Evolutionary conservation across 2,113 vertebrate genomes (phyloP).

Genomic region (Cynopterus brachyotis): DNA sequence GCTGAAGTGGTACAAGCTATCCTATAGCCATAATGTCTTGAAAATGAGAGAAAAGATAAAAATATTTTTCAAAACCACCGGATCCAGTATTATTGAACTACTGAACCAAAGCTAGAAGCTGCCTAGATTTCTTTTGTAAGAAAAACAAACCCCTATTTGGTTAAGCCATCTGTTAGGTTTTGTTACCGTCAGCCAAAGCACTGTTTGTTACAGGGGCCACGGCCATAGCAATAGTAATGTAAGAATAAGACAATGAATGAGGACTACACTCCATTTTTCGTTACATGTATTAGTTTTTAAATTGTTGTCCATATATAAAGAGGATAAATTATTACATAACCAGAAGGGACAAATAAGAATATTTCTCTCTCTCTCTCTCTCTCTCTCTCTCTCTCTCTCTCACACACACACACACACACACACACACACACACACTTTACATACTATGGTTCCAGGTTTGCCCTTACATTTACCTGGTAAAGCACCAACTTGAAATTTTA

Average conservation of each 20-base stretch:
- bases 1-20: background rate
- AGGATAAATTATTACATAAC: background rate
- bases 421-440: background rate
- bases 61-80: background rate
- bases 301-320: background rate
- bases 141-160: background rate
- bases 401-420: background rate
- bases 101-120: background rate
- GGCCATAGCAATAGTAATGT: background rate
- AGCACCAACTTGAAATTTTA: conserved; percentile 12
- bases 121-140: background rate
- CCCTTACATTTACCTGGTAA: background rate
- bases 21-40: background rate
- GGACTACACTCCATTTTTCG: background rate
- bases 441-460: background rate
- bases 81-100: background rate
- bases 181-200: background rate
- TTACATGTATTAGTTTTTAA: background rate
- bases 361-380: too few relatives aligned
- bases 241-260: background rate
- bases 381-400: too few relatives aligned
- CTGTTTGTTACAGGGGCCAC: background rate
- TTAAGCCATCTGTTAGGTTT: background rate
- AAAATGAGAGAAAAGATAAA: background rate
- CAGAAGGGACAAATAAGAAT: background rate